Conservation (phyloP, 2,888 invertebrate species). For the Agrotis puta region DNA sequence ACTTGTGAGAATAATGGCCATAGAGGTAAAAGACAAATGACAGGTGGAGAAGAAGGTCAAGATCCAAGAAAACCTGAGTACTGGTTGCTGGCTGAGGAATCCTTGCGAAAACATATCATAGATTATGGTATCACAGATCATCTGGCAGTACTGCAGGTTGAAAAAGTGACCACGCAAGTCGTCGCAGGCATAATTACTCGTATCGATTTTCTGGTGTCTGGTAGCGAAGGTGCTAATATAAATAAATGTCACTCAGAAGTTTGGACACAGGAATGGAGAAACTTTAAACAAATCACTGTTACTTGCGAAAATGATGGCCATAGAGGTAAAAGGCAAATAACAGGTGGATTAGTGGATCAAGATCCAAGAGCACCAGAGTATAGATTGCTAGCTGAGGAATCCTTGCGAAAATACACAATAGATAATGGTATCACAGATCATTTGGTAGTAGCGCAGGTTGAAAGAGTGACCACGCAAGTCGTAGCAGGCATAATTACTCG, state of each 20-base stretch:
- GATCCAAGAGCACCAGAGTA: slow-evolving; percentile 14
- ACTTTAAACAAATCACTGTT: slow-evolving; percentile 23
- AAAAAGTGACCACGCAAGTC: slow-evolving; percentile 60
- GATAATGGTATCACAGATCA: slow-evolving; percentile 22
- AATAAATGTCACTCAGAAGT: slow-evolving; percentile 55
- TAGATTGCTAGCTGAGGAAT: slow-evolving; percentile 36
- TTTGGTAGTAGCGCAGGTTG: slow-evolving; percentile 48
- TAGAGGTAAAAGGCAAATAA: no score
- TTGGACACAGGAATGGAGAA: slow-evolving; percentile 58
- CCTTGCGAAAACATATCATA: slow-evolving; percentile 15
- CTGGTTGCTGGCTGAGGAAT: slow-evolving; percentile 35
- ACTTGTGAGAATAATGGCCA: slow-evolving; percentile 39
- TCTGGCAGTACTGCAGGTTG: slow-evolving; percentile 49
- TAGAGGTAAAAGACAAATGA: slow-evolving; percentile 48
- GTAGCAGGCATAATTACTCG: slow-evolving; percentile 56
- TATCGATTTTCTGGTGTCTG: slow-evolving; percentile 56
- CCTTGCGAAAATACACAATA: slow-evolving; percentile 15
- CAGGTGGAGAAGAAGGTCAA: neutral
- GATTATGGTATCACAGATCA: slow-evolving; percentile 23
- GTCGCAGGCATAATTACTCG: slow-evolving; percentile 65
- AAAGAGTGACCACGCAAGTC: slow-evolving; percentile 63
- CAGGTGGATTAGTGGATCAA: no score
- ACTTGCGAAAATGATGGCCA: slow-evolving; percentile 42
- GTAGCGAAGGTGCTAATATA: neutral
- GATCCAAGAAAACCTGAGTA: slow-evolving; percentile 15